Evolutionary conservation across 2,888 invertebrate species (phyloP), one percentile per base, ranked within the genome.

Genomic region (Eilema sororculum): DNA sequence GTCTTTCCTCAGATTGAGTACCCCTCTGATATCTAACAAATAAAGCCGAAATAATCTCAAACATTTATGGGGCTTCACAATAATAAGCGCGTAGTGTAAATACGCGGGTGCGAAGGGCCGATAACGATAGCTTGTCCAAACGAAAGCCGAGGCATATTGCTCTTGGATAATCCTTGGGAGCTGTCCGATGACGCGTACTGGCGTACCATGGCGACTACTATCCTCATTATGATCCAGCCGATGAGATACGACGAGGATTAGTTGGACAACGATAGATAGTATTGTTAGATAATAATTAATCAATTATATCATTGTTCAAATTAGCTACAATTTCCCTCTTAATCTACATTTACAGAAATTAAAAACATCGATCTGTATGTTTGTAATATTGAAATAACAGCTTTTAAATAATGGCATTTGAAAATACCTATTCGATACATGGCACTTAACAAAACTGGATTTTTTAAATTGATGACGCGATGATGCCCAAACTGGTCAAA

Each of bases 111-210:
- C 72, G 84, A 72, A 78, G 62, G 73, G 63, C 75, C 80, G 87
- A 89, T 87, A 88, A 83, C 86, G 87, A 86, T 86, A 81, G 82
- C 84, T 83, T 87, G 86, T 85, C 79, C 87, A 88, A 88, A 90
- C 88, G 88, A 78, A 68, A 60, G 9, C 60, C 8, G 59, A 76
- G 82, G 84, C 82, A 78, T 87, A 88, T 89, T 88, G 87, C 87
- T 84, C 78, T 78, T 79, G 85, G 87, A 86, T 90, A 89, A 90
- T 90, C 90, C 90, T 77, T 72, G 67, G 61, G 60, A 80, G 75
- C 78, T 79, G 81, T 83, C 86, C 83, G 74, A 74, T 76, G 83
- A 78, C 87, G 90, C 90, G 90, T 90, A 78, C 84, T 78, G 87
- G 90, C 90, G 90, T 90, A 78, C 84, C 74, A 67, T 72, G 71